phyloP scores from a whole-genome alignment of 2,888 invertebrate genomes.

The Coenonympha arcania region DNA sequence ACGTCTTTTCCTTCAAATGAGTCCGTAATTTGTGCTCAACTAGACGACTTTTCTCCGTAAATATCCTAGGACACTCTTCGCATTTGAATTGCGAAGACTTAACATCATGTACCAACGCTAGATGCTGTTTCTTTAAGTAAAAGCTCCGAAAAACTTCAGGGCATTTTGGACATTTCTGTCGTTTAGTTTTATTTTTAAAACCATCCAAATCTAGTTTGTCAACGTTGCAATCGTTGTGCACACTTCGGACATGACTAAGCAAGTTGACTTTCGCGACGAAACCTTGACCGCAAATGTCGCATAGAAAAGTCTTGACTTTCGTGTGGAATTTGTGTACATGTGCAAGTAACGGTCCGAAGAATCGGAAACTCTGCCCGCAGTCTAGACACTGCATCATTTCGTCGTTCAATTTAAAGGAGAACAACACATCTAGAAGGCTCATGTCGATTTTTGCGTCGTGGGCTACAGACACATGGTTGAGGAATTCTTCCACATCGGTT shows the following conservation, averaged over 20 bases:
- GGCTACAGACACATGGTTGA: conserved; percentile 32
- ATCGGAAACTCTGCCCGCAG: conserved; percentile 42
- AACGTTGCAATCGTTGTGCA: conserved; percentile 35
- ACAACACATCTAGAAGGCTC: conserved; percentile 29
- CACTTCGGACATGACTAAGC: conserved; percentile 42
- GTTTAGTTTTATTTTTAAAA: no score
- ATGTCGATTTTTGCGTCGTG: conserved; percentile 34
- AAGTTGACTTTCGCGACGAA: conserved; percentile 48
- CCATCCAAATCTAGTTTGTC: conserved; percentile 31
- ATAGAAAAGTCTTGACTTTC: conserved; percentile 34
- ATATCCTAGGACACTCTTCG: conserved; percentile 47
- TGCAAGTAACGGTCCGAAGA: conserved; percentile 40
- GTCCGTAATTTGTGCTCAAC: conserved; percentile 47
- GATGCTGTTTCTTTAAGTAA: conserved; percentile 50
- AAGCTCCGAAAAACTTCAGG: conserved; percentile 43
- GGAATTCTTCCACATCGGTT: conserved; percentile 33
- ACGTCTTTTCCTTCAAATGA: conserved; percentile 51
- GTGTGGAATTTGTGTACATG: conserved; percentile 42
- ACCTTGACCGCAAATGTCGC: conserved; percentile 52
- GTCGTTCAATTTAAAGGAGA: conserved; percentile 41
- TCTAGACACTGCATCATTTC: conserved; percentile 39
- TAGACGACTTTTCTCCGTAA: conserved; percentile 44
- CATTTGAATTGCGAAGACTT: conserved; percentile 50
- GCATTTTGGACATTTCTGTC: conserved; percentile 53
- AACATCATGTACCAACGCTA: conserved; percentile 51